These are phyloP conservation scores for Amphipoea lucens DNA, from an alignment of 2,888 invertebrate genomes.

Conservation along the genomic window DNA sequence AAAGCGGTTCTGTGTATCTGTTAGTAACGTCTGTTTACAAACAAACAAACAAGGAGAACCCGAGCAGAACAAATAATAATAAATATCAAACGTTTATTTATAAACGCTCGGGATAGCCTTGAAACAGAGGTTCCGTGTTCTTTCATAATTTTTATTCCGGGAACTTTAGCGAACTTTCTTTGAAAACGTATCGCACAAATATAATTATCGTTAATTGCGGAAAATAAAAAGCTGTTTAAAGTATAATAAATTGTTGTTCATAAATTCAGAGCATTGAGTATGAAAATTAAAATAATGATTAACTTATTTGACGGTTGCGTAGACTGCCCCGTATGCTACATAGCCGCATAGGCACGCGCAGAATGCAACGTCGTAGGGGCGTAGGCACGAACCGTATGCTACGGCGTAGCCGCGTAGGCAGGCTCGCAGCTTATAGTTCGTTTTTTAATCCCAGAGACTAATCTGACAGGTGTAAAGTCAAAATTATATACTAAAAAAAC, in stretches of 20 bases:
- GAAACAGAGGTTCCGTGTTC: conserved; percentile 16
- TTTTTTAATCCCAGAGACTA: too few relatives aligned
- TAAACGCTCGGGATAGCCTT: conserved; percentile 30
- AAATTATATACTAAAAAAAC: too few relatives aligned
- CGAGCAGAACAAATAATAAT: conserved; percentile 48
- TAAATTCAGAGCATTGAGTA: neutral
- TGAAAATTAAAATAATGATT: neutral
- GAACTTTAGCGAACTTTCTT: conserved; percentile 7
- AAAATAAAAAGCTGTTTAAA: neutral
- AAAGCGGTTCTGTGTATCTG: conserved; percentile 34
- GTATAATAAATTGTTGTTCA: neutral
- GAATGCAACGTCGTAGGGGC: neutral
- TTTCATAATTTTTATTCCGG: conserved; percentile 42
- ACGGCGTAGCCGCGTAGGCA: neutral
- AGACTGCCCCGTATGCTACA: neutral
- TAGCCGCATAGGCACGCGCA: neutral
- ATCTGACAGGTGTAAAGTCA: too few relatives aligned
- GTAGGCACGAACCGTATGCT: neutral
- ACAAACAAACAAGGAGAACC: conserved; percentile 49
- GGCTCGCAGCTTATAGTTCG: neutral
- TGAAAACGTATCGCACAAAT: conserved; percentile 12
- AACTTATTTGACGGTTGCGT: neutral
- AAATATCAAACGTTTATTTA: conserved; percentile 51
- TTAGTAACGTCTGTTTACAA: conserved; percentile 52
- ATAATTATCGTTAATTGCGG: neutral